phyloP scores from a whole-genome alignment of 2,888 invertebrate genomes.

The Eulithis testata region DNA sequence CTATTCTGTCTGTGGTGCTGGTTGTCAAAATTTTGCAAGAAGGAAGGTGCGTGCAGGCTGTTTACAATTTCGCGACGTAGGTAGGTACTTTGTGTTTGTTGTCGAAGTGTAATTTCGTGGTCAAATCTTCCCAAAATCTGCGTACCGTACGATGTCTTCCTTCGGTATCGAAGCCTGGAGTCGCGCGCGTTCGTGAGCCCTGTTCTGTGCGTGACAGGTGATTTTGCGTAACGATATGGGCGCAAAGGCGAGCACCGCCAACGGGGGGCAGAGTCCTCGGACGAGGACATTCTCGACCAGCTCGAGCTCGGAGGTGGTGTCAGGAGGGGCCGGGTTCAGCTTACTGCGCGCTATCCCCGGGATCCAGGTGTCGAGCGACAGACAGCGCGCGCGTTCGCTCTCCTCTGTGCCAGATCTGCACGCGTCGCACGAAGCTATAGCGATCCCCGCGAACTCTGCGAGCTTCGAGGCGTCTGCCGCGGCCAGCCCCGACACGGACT shows the following conservation, averaged over 20 bases:
- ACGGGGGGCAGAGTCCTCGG: conserved; percentile 90
- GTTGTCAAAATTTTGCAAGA: conserved; percentile 80
- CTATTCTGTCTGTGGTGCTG: too few relatives aligned
- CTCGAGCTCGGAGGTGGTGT: conserved; percentile 87
- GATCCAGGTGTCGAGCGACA: conserved; percentile 89
- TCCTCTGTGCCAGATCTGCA: conserved; percentile 92
- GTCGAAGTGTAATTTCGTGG: conserved; percentile 61
- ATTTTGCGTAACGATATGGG: conserved; percentile 88
- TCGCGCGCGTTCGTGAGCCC: conserved; percentile 76
- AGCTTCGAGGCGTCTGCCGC: conserved; percentile 87
- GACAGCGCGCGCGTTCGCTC: conserved; percentile 92
- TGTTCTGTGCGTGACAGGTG: conserved; percentile 67
- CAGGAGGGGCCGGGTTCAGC: conserved; percentile 86
- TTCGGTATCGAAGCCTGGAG: conserved; percentile 72
- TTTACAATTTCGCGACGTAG: conserved; percentile 74
- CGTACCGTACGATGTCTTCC: conserved; percentile 80
- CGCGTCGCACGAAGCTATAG: conserved; percentile 85
- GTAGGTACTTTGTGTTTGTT: conserved; percentile 64
- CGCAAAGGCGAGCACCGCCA: conserved; percentile 93
- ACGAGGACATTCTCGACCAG: conserved; percentile 91
- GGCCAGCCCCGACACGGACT: conserved; percentile 88
- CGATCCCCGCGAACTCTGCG: conserved; percentile 86
- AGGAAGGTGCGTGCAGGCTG: conserved; percentile 79
- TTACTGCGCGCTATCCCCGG: conserved; percentile 89
- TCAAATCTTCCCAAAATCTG: conserved; percentile 50